phyloP scores from a whole-genome alignment of 1,140 invertebrate genomes.

The Caenorhabditis inopinata region DNA sequence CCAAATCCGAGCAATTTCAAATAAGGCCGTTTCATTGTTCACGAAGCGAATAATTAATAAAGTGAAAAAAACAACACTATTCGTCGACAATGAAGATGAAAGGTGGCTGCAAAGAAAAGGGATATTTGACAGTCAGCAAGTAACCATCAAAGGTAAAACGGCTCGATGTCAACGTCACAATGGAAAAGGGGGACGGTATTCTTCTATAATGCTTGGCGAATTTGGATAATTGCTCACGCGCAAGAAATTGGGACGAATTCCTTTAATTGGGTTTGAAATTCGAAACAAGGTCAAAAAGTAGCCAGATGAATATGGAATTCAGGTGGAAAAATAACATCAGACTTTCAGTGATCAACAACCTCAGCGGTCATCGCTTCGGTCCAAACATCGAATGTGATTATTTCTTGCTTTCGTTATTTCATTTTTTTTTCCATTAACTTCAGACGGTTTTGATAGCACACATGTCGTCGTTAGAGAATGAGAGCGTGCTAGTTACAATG shows the following conservation, averaged over 20 bases:
- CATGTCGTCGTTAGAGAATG: not conserved
- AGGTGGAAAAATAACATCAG: no score
- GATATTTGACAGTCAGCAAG: not conserved
- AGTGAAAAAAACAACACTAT: not conserved
- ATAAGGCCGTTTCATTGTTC: not conserved
- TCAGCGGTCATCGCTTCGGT: no score
- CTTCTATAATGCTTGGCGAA: not conserved
- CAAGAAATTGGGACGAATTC: not conserved
- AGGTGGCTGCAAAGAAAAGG: not conserved
- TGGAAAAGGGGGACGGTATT: not conserved
- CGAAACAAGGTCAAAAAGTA: no score
- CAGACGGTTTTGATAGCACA: not conserved
- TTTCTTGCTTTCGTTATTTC: not conserved
- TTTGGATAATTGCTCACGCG: conserved; percentile 20
- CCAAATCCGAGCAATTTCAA: not conserved
- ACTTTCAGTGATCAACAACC: no score
- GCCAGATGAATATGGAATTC: no score
- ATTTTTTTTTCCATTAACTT: not conserved
- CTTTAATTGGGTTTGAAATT: not conserved
- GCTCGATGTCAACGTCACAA: conserved; percentile 9
- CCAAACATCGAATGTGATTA: no score
- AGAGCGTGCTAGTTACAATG: not conserved
- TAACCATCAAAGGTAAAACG: not conserved
- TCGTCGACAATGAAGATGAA: not conserved
- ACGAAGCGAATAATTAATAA: not conserved